Conservation (phyloP, 2,888 invertebrate genomes). For the Bruchidius siliquastri region DNA sequence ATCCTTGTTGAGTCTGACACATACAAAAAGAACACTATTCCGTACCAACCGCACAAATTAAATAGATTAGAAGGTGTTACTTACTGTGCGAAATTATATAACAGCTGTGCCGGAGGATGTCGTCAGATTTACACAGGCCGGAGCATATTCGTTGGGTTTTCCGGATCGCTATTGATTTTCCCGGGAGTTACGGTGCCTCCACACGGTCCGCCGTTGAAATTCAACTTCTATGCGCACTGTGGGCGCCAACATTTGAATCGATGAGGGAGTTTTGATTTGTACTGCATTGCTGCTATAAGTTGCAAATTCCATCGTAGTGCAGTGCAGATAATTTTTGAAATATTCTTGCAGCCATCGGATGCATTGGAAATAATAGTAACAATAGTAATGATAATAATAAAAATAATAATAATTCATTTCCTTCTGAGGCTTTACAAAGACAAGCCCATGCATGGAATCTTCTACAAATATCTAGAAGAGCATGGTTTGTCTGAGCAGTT, state of each 20-base stretch:
- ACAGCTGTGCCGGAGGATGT: neutral
- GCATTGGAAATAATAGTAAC: no score
- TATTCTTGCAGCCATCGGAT: no score
- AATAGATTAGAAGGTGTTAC: neutral
- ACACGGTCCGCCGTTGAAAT: neutral
- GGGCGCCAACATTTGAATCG: neutral
- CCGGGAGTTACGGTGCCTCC: neutral
- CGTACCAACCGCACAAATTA: neutral
- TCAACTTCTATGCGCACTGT: neutral
- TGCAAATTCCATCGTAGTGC: no score
- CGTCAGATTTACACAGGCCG: neutral
- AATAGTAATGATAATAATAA: no score
- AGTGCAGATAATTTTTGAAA: no score
- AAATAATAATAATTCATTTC: no score
- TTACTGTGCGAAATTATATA: neutral
- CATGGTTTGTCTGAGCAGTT: no score
- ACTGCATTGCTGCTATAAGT: no score
- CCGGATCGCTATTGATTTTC: neutral
- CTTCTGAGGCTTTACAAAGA: no score
- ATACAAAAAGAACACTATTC: no score
- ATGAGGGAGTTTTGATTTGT: neutral
- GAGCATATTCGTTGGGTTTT: neutral
- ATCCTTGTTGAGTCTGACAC: neutral
- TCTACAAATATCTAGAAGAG: no score
- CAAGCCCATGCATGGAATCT: no score